Conservation (phyloP, 2,888 invertebrate species). For the Lochmaea crataegi region DNA sequence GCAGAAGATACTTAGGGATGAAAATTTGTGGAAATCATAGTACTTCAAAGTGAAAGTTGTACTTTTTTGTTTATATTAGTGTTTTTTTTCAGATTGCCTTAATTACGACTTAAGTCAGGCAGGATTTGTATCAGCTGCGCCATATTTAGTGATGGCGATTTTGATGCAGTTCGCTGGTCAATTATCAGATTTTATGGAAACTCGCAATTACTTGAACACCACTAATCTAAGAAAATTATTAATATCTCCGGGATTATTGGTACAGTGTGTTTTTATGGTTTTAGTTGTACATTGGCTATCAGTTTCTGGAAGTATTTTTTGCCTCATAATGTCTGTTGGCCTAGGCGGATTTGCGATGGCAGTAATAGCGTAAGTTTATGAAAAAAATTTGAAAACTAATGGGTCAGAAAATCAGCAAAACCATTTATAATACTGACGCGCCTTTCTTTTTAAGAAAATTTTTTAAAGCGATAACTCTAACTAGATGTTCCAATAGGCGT, state of each 20-base stretch:
- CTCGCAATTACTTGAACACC: constrained; percentile 73
- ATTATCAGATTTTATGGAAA: constrained; percentile 81
- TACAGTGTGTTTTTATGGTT: constrained; percentile 61
- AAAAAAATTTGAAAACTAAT: no score
- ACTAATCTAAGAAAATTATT: constrained; percentile 77
- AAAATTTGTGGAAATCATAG: no score
- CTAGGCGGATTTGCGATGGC: constrained; percentile 6
- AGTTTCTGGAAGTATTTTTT: not conserved
- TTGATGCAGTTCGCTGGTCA: constrained; percentile 83
- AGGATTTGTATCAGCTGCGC: constrained; percentile 86
- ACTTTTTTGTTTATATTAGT: not conserved
- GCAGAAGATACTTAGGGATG: no score
- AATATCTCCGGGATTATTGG: constrained; percentile 78
- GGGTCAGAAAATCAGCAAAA: no score
- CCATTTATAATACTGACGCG: no score
- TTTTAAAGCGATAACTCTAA: no score
- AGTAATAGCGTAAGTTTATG: constrained; percentile 6
- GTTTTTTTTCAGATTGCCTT: constrained; percentile 71
- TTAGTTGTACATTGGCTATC: constrained; percentile 44
- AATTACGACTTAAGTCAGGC: constrained; percentile 80
- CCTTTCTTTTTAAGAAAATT: no score
- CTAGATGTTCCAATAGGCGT: no score
- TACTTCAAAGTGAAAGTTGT: not conserved
- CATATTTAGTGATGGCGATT: constrained; percentile 89
- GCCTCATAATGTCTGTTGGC: constrained; percentile 6